A percentile compares a stretch with the other conserved stretches of the same genome.
Evolutionary conservation across 2,113 vertebrate species (phyloP).

Genomic region (Callithrix jacchus): DNA sequence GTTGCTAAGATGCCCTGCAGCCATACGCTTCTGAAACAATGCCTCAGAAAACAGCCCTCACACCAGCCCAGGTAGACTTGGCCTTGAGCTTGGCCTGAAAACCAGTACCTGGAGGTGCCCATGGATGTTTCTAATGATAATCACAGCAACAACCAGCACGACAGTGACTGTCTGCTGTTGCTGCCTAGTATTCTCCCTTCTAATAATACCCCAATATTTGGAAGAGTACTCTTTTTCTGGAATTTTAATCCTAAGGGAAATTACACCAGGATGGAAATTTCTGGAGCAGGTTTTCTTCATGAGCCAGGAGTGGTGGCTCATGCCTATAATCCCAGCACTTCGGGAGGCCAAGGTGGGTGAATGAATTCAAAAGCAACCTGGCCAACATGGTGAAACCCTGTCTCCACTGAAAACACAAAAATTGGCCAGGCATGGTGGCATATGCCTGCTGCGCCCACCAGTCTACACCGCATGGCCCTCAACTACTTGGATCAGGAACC

Average conservation of each 20-base stretch:
- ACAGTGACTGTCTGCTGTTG: accelerated
- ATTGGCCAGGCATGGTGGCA: too few species aligned
- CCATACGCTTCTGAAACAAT: not conserved
- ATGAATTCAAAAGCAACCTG: too few species aligned
- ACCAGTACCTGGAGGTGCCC: not conserved
- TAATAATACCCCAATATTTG: not conserved
- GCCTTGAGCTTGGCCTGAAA: not conserved
- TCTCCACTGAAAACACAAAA: too few species aligned
- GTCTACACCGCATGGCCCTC: not conserved
- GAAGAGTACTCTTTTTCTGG: not conserved
- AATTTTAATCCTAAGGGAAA: not conserved
- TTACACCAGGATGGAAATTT: not conserved
- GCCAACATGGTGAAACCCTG: too few species aligned
- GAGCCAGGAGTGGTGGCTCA: too few species aligned
- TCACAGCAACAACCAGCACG: accelerated
- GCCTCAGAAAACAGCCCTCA: not conserved
- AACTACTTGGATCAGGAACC: not conserved
- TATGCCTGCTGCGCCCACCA: too few species aligned
- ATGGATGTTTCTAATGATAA: not conserved
- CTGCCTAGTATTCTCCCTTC: not conserved
- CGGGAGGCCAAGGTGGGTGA: too few species aligned
- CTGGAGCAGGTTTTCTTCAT: not conserved
- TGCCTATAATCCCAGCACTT: too few species aligned
- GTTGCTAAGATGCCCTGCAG: not conserved
- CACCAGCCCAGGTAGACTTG: too few species aligned